These are phyloP conservation scores for Tenebrio molitor DNA, from an alignment of 1,140 invertebrate genomes.

Conservation along the genomic window DNA sequence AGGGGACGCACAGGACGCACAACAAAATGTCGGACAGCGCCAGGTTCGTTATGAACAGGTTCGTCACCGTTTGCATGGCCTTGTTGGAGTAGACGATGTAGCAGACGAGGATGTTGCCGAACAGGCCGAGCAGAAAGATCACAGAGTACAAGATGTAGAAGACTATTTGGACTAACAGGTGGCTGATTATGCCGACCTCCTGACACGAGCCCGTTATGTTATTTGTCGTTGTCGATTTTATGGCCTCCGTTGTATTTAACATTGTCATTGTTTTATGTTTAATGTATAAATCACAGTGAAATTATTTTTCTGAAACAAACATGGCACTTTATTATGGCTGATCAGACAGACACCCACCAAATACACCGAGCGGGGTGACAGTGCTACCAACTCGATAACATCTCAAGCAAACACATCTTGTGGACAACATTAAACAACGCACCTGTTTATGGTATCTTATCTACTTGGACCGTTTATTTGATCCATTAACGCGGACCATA, in stretches of 20 bases:
- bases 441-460: too few species aligned
- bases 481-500: too few species aligned
- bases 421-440: too few species aligned
- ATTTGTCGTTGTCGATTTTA: constrained; percentile 37
- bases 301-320: constrained; percentile 36
- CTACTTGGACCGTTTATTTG: too few species aligned
- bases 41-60: constrained; percentile 96
- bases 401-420: too few species aligned
- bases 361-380: too few species aligned
- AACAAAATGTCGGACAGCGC: constrained; percentile 94
- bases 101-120: constrained; percentile 92
- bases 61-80: constrained; percentile 97
- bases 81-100: constrained; percentile 91
- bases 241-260: constrained; percentile 29
- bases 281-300: neutral
- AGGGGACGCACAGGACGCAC: constrained; percentile 91
- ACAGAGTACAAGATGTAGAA: constrained; percentile 87
- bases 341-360: too few species aligned
- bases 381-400: too few species aligned
- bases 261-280: constrained; percentile 6
- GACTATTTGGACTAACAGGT: constrained; percentile 77
- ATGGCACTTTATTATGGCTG: too few species aligned
- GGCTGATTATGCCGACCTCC: constrained; percentile 69
- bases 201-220: constrained; percentile 2
- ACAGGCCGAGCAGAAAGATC: constrained; percentile 89